phyloP scores from a whole-genome alignment of 2,113 vertebrate genomes.

The Cisticola juncidis region DNA sequence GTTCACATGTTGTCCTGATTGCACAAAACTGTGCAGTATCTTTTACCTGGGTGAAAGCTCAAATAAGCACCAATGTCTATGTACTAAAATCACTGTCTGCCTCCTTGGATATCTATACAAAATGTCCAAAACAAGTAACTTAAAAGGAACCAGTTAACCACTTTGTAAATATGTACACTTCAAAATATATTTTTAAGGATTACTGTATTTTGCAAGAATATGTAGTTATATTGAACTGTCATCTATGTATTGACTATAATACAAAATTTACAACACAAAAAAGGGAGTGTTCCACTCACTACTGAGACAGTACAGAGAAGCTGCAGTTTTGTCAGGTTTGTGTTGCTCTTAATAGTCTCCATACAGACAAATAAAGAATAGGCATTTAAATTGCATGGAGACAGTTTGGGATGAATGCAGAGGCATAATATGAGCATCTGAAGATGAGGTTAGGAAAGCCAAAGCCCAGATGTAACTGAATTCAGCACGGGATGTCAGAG shows the following conservation, averaged over 20 bases:
- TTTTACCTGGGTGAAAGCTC: neutral
- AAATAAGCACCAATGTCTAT: neutral
- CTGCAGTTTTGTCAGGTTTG: neutral
- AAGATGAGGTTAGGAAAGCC: neutral
- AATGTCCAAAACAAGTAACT: neutral
- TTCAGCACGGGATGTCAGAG: neutral
- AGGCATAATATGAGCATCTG: neutral
- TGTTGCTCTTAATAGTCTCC: neutral
- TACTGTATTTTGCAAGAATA: neutral
- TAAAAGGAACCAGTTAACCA: neutral
- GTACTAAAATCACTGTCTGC: neutral
- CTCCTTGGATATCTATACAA: neutral
- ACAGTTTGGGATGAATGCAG: neutral
- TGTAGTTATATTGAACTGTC: neutral
- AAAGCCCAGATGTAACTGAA: neutral
- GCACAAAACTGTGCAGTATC: neutral
- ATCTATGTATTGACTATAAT: neutral
- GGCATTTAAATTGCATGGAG: neutral
- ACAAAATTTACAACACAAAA: neutral
- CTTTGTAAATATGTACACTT: neutral
- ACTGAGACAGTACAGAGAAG: neutral
- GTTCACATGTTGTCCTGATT: rapidly evolving
- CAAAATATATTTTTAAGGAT: neutral
- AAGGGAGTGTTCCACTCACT: neutral
- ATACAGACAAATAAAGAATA: neutral